phyloP scores from a whole-genome alignment of 1,140 invertebrate genomes.

The Aphelenchoides fujianensis region DNA sequence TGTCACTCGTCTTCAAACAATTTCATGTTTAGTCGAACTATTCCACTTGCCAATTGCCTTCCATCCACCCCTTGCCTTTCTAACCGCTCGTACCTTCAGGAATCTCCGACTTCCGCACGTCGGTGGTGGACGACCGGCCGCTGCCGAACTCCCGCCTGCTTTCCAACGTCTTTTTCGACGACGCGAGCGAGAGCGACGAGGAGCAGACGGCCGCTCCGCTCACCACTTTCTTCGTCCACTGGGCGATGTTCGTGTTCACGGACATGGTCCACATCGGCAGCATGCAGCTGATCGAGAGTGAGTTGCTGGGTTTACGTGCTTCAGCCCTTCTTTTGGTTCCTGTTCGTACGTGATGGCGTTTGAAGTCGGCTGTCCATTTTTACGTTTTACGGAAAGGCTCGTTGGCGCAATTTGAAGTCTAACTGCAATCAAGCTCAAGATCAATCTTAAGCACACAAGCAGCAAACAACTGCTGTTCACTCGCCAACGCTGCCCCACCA shows the following conservation, averaged over 20 bases:
- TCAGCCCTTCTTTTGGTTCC: background rate
- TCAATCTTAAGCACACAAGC: background rate
- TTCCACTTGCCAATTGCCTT: no score
- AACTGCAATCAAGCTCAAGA: background rate
- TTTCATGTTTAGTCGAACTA: no score
- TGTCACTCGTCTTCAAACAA: no score
- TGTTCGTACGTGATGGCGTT: background rate
- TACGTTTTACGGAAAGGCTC: background rate
- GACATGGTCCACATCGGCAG: constrained; percentile 52
- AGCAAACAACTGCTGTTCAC: background rate
- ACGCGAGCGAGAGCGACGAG: background rate
- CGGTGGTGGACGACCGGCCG: constrained; percentile 19
- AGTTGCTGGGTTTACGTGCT: no score
- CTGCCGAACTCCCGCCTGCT: constrained; percentile 46
- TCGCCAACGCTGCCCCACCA: background rate
- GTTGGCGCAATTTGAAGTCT: background rate
- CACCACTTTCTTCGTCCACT: constrained; percentile 37
- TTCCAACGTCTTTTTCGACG: constrained; percentile 45
- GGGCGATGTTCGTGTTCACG: constrained; percentile 45
- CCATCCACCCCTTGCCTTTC: background rate
- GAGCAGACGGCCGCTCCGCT: constrained; percentile 13
- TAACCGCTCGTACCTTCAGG: constrained; percentile 35
- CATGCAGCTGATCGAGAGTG: constrained; percentile 34
- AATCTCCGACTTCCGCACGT: constrained; percentile 38
- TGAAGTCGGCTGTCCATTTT: background rate